phyloP scores from a whole-genome alignment of 2,797 vertebrate species.

The Malacoraja senta region DNA sequence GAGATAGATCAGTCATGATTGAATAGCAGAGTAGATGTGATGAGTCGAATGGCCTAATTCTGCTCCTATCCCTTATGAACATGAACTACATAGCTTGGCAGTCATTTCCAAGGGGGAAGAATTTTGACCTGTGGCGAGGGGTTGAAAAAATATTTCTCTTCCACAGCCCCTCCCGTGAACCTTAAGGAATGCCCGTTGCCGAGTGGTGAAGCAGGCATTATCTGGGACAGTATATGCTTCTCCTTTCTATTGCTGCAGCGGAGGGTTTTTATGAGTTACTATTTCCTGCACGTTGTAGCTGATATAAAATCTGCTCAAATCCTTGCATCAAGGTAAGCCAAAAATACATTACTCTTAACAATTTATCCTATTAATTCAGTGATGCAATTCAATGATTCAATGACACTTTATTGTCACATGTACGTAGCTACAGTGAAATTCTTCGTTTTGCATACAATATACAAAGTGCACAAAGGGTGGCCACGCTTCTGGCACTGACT shows the following conservation, averaged over 20 bases:
- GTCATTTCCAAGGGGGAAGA: neutral
- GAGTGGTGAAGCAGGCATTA: constrained; percentile 85
- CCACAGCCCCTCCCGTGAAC: constrained; percentile 49
- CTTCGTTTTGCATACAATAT: no score
- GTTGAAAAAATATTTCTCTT: constrained; percentile 38
- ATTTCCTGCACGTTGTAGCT: constrained; percentile 94
- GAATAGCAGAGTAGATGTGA: no score
- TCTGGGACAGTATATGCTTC: constrained; percentile 99
- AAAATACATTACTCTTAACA: neutral
- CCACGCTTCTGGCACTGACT: no score
- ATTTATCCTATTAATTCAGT: no score
- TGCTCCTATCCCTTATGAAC: no score
- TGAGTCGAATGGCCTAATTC: no score
- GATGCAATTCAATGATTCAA: no score
- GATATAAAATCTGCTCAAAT: constrained; percentile 96
- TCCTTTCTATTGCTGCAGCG: constrained; percentile 92
- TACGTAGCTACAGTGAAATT: no score
- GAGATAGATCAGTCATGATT: no score
- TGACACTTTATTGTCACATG: no score
- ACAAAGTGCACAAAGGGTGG: no score
- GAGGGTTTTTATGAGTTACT: constrained; percentile 98
- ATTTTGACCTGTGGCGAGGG: neutral
- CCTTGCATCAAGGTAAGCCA: constrained; percentile 81
- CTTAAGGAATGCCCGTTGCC: constrained; percentile 72
- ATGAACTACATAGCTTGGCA: neutral